phyloP scores from a whole-genome alignment of 2,888 invertebrate species.

The Drosophila ustulata region DNA sequence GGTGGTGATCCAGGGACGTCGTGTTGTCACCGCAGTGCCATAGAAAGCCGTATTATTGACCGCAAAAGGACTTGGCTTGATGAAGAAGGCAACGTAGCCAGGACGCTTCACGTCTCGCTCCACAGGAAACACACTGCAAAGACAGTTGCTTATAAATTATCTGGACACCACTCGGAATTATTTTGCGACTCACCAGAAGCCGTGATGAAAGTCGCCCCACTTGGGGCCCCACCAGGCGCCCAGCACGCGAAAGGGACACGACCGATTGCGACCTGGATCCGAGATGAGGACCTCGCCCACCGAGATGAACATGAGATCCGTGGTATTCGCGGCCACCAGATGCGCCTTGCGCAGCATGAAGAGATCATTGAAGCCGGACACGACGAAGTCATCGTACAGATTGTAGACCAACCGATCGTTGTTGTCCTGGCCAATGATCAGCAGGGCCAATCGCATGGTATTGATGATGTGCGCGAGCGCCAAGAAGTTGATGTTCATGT shows the following conservation, averaged over 20 bases:
- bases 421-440: conserved; percentile 65
- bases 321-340: conserved; percentile 59
- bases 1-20: conserved; percentile 59
- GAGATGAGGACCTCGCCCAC: conserved; percentile 54
- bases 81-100: conserved; percentile 63
- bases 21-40: conserved; percentile 43
- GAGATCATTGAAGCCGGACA: conserved; percentile 61
- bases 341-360: conserved; percentile 69
- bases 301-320: conserved; percentile 58
- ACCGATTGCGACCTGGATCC: conserved; percentile 49
- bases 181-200: conserved; percentile 35
- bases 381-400: conserved; percentile 66
- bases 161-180: neutral
- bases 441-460: conserved; percentile 55
- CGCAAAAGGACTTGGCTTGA: conserved; percentile 57
- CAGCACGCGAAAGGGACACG: conserved; percentile 53
- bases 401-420: conserved; percentile 56
- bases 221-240: conserved; percentile 62
- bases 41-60: conserved; percentile 61
- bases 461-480: conserved; percentile 57
- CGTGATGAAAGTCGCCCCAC: neutral
- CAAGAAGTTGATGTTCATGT: conserved; percentile 61
- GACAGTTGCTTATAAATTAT: neutral
- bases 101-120: conserved; percentile 50
- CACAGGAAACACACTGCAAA: conserved; percentile 59